phyloP scores from a whole-genome alignment of 2,113 vertebrate genomes.

The Trematomus loennbergii region DNA sequence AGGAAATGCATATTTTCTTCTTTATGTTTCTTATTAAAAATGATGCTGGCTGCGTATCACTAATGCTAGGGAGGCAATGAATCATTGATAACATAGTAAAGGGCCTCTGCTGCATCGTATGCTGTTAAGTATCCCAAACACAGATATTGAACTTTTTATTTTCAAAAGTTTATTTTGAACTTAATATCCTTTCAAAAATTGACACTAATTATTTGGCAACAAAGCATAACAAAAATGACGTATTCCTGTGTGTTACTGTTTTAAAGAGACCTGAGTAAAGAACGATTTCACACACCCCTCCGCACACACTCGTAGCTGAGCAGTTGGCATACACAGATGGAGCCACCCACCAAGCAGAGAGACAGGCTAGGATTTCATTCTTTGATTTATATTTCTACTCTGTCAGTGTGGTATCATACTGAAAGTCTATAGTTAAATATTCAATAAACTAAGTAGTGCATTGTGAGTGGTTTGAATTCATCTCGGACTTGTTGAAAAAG shows the following conservation, averaged over 20 bases:
- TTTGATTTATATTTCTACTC: conserved; percentile 61
- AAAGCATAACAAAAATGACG: not conserved
- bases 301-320: conserved; percentile 25
- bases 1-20: conserved; percentile 6
- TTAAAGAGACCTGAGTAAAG: not conserved
- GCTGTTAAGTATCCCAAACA: not conserved
- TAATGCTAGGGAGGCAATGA: not conserved
- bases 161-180: not conserved
- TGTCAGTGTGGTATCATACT: conserved; percentile 21
- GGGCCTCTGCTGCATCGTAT: not conserved
- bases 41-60: not conserved
- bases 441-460: not conserved
- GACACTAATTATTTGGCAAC: not conserved
- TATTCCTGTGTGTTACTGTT: not conserved
- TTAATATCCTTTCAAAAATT: not conserved
- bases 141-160: not conserved
- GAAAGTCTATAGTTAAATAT: conserved; percentile 3
- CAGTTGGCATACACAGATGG: conserved; percentile 74
- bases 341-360: conserved; percentile 70
- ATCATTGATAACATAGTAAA: too few species aligned
- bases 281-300: conserved; percentile 1
- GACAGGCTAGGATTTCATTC: conserved; percentile 65
- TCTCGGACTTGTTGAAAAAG: not conserved
- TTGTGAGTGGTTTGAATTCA: not conserved
- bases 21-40: not conserved